Evolutionary conservation across 2,888 invertebrate genomes (phyloP), one percentile per base, ranked within the genome.

Genomic region (Deilephila porcellus): DNA sequence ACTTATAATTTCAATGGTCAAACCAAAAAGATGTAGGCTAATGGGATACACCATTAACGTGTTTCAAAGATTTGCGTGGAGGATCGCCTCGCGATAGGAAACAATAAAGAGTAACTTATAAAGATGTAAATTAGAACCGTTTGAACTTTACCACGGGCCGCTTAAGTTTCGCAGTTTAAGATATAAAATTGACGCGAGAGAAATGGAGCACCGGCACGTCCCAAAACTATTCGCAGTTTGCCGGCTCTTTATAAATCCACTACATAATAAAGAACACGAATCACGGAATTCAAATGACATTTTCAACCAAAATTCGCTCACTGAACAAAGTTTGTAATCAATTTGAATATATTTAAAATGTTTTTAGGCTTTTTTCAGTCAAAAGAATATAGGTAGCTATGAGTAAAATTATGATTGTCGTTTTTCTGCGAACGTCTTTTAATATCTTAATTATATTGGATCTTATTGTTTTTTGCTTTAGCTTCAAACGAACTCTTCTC

Each of bases 231-330:
- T 45, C 20, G 37, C 45, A 64, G 64, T 64, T 64, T 64, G 64
- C 64, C 64, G 64, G 64, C 64, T 64, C 64, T 64, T 64, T 64
- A 64, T 64, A 64, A 64, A 64, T 64, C 64, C 64, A 45, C 64
- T 45, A 64, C 37, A 45, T 64, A 64, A 64, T 64, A 45, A 37
- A 14, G 64, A 64, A 64, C 64, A 45, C 64, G 37, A 64, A 20
- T 45, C 64, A 14, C 20, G 37, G 64, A 64, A 64, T 64, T 45
- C 45, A 45, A 45, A 64, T 64, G 37, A 37, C 20, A 45, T 20
- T 64, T 64, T 64, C 37, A 37, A 64, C 37, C 37, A 17, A 17
- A 45, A 45, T 20, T n/a, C 64, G 64, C 20, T 11, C n/a, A 64
- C 45, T 20, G 64, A 64, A 45, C 45, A 64, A 64, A 64, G 64